A percentile compares a stretch with the other conserved stretches of the same genome.
Evolutionary conservation across 2,113 vertebrate genomes (phyloP).

Genomic region (Pangasianodon gigas): DNA sequence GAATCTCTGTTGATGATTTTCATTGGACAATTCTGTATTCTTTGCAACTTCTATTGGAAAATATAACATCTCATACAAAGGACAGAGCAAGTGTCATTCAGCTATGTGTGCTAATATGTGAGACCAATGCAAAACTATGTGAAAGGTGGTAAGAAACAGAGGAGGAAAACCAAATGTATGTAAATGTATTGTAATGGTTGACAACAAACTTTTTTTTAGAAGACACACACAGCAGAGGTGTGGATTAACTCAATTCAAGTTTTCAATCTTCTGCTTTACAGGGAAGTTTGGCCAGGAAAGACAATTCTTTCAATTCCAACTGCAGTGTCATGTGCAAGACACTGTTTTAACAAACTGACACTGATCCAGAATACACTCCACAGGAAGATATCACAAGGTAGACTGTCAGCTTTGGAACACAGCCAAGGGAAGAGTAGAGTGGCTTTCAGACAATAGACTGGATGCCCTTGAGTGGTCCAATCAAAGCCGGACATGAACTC

Average conservation of each 20-base stretch:
- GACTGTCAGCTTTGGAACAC: background rate
- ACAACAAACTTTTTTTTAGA: background rate
- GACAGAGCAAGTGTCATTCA: background rate
- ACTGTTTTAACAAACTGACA: background rate
- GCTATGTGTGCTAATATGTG: background rate
- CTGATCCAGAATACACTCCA: background rate
- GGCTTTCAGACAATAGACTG: background rate
- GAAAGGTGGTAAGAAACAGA: background rate
- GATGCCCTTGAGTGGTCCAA: slow-evolving; percentile 7
- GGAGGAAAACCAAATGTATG: background rate
- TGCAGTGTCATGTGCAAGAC: background rate
- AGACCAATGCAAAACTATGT: background rate
- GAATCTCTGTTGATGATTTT: no score
- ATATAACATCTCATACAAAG: background rate
- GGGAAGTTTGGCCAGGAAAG: background rate
- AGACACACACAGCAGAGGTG: background rate
- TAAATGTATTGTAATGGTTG: background rate
- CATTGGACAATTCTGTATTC: background rate
- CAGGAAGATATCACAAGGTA: background rate
- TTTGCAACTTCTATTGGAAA: background rate
- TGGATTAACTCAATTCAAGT: background rate
- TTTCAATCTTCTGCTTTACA: background rate
- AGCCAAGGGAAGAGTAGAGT: background rate
- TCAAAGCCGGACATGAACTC: background rate
- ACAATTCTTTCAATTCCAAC: background rate